These are phyloP conservation scores for Hipposideros larvatus DNA, from an alignment of 2,797 vertebrate species.

Conservation along the genomic window DNA sequence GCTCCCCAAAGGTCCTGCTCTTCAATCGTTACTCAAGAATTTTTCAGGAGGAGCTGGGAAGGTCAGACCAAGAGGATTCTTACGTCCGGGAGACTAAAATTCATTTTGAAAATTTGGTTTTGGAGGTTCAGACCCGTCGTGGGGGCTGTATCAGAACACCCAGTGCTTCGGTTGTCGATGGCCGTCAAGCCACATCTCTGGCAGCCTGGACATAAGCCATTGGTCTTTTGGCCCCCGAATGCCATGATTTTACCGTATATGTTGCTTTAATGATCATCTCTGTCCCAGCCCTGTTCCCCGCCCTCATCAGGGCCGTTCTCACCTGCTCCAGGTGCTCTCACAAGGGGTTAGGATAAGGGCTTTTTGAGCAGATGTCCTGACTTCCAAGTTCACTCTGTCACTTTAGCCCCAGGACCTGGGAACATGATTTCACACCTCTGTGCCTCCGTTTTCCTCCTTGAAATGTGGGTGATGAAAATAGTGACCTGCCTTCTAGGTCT, in stretches of 20 bases:
- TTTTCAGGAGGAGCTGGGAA: not conserved
- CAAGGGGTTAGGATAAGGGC: rapidly evolving
- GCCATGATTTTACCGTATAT: rapidly evolving
- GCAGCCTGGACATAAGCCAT: not conserved
- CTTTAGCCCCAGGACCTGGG: not conserved
- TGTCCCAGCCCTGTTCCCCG: not conserved
- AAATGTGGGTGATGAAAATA: not conserved
- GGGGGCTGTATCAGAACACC: rapidly evolving
- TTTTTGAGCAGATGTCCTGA: not conserved
- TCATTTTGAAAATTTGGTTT: not conserved
- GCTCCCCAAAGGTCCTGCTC: not conserved
- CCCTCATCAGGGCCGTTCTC: rapidly evolving
- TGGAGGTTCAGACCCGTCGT: not conserved
- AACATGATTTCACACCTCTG: not conserved
- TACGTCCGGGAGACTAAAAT: not conserved
- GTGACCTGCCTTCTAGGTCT: not conserved
- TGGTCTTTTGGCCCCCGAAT: not conserved
- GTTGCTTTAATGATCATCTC: rapidly evolving
- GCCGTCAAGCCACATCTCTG: rapidly evolving
- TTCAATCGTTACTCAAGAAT: rapidly evolving
- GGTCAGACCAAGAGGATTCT: not conserved
- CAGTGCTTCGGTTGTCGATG: not conserved
- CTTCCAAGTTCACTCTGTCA: not conserved
- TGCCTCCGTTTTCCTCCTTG: not conserved
- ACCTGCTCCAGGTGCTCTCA: rapidly evolving